Evolutionary conservation across 53 echinoderm and acorn worm genomes (phyloP).

Genomic region (Stichopus horrens): DNA sequence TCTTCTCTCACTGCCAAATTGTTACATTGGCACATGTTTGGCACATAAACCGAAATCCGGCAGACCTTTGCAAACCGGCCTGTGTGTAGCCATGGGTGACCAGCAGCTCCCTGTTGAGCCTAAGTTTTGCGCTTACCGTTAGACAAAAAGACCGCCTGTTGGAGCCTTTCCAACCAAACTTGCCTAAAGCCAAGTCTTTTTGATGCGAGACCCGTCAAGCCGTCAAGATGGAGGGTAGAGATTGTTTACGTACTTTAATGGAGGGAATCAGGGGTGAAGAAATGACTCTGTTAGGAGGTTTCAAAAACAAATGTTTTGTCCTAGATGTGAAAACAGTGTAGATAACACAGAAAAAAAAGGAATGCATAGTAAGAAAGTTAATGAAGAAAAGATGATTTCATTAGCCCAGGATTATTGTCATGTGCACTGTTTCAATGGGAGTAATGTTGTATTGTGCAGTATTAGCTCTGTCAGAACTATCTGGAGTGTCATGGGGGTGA

Average conservation of each 20-base stretch:
- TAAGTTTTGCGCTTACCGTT: constrained; percentile 18
- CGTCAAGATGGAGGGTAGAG: constrained; percentile 35
- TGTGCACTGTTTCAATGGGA: too few relatives aligned
- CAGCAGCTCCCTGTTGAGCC: constrained; percentile 19
- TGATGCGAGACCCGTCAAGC: constrained; percentile 36
- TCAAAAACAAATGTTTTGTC: too few relatives aligned
- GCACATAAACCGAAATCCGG: constrained; percentile 28
- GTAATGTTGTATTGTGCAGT: too few relatives aligned
- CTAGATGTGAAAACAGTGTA: too few relatives aligned
- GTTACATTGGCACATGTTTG: too few relatives aligned
- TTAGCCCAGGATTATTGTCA: too few relatives aligned
- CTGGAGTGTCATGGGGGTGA: too few relatives aligned
- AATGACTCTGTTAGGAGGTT: background rate
- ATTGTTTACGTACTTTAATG: background rate
- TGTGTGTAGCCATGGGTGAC: constrained; percentile 27
- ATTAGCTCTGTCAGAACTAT: too few relatives aligned
- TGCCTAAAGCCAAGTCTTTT: constrained; percentile 33
- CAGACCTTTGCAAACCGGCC: constrained; percentile 31
- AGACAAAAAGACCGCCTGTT: constrained; percentile 15
- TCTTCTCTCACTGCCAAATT: constrained; percentile 9
- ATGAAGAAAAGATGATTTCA: too few relatives aligned
- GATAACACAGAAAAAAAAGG: too few relatives aligned
- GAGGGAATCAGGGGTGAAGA: constrained; percentile 4
- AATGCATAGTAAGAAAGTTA: too few relatives aligned
- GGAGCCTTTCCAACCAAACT: constrained; percentile 30